phyloP scores from a whole-genome alignment of 2,888 invertebrate genomes.

The Drosophila neutralis region DNA sequence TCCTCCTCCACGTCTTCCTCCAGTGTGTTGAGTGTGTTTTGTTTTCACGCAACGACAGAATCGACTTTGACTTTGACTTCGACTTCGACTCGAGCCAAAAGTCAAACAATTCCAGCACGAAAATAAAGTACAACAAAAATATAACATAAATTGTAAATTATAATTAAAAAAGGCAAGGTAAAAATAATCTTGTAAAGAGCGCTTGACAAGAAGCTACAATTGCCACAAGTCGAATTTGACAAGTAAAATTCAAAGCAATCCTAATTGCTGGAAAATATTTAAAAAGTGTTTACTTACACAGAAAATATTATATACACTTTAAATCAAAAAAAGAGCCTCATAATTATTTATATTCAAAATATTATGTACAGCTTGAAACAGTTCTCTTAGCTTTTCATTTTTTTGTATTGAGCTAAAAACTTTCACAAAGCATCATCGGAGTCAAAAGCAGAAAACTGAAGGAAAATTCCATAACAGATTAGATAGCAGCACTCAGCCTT shows the following conservation, averaged over 20 bases:
- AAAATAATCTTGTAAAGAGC: background rate
- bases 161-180: constrained; percentile 18
- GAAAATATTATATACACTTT: too few relatives aligned
- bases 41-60: constrained; percentile 53
- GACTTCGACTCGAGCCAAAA: constrained; percentile 58
- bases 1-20: background rate
- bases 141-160: constrained; percentile 55
- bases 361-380: background rate
- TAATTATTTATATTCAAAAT: background rate
- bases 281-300: background rate
- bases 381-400: background rate
- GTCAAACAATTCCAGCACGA: constrained; percentile 45
- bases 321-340: background rate
- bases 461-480: too few relatives aligned
- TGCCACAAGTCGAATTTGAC: background rate
- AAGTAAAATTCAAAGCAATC: background rate
- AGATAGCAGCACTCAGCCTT: too few relatives aligned
- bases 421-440: too few relatives aligned
- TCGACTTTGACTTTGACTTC: constrained; percentile 2
- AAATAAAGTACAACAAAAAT: constrained; percentile 7
- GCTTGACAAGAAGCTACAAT: background rate
- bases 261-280: background rate
- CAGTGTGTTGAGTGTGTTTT: constrained; percentile 22
- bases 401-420: too few relatives aligned
- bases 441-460: too few relatives aligned